phyloP scores from a whole-genome alignment of 2,797 vertebrate species.

The Pangasius larnaudii region DNA sequence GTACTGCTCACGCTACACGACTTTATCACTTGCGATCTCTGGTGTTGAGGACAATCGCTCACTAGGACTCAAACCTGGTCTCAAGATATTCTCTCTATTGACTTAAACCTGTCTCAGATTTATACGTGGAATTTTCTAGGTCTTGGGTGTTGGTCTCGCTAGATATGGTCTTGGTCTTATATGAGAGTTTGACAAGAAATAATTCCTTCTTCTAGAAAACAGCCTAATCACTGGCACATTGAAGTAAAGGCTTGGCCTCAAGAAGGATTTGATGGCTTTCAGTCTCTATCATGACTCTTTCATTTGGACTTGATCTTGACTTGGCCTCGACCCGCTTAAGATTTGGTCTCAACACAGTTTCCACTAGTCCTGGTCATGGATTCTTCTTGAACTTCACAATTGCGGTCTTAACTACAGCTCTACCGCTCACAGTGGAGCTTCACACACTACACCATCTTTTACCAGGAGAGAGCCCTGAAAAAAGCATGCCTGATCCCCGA shows the following conservation, averaged over 20 bases:
- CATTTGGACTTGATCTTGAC: not conserved
- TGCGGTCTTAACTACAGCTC: no score
- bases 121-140: not conserved
- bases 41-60: not conserved
- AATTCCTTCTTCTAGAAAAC: not conserved
- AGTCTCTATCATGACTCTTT: not conserved
- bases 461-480: not conserved
- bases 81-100: not conserved
- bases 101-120: not conserved
- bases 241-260: not conserved
- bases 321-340: not conserved
- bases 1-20: not conserved
- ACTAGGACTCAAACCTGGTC: not conserved
- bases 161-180: not conserved
- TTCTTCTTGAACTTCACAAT: not conserved
- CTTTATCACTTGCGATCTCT: no score
- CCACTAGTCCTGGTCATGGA: not conserved
- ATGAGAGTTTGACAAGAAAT: not conserved
- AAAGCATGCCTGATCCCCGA: not conserved
- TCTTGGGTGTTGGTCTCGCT: not conserved
- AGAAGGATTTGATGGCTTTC: not conserved
- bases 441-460: not conserved
- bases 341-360: not conserved
- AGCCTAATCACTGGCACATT: not conserved
- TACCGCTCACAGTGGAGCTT: no score